Conservation (phyloP, 2,113 vertebrate species). For the Sceloporus undulatus region DNA sequence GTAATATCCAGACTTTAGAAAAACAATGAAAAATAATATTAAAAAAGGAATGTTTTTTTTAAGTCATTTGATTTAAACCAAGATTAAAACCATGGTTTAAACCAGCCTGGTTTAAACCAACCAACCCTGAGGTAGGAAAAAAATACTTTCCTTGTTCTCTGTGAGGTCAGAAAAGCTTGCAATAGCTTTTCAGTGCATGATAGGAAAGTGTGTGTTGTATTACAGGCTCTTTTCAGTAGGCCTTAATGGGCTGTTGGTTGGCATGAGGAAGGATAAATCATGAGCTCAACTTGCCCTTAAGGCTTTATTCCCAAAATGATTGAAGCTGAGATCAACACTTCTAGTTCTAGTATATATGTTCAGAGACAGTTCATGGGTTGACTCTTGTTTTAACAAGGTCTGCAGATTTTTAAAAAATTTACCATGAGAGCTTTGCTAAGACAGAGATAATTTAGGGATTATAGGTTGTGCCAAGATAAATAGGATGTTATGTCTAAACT, state of each 20-base stretch:
- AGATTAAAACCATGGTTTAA: too few relatives aligned
- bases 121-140: too few relatives aligned
- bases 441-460: conserved; percentile 58
- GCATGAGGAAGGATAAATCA: neutral
- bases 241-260: fast-evolving
- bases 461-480: conserved; percentile 60
- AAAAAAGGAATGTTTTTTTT: too few relatives aligned
- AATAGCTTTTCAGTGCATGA: neutral
- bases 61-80: too few relatives aligned
- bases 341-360: neutral
- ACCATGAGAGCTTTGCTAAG: conserved; percentile 48
- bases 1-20: too few relatives aligned
- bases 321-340: neutral
- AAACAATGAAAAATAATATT: too few relatives aligned
- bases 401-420: conserved; percentile 40
- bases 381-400: conserved; percentile 61
- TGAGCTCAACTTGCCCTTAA: fast-evolving
- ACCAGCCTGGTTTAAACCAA: too few relatives aligned
- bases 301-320: neutral
- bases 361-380: conserved; percentile 49
- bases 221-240: neutral
- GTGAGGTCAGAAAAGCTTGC: neutral
- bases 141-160: neutral
- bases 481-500: conserved; percentile 67
- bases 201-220: neutral